Conservation (phyloP, 1,140 invertebrate species). For the Teleogryllus occipitalis region DNA sequence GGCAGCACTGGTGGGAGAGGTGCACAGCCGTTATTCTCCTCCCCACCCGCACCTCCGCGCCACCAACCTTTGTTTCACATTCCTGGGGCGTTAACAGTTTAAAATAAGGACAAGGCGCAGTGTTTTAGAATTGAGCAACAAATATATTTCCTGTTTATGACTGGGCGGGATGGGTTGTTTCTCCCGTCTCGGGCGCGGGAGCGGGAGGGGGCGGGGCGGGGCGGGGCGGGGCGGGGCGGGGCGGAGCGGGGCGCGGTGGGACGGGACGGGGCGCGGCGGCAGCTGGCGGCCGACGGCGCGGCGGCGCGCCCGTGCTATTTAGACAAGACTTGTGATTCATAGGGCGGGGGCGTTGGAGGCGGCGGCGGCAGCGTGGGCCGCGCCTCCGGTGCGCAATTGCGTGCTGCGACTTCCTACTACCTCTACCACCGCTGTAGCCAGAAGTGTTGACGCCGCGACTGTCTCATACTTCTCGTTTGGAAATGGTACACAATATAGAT, state of each 20-base stretch:
- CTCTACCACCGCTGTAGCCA: no score
- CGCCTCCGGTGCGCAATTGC: neutral
- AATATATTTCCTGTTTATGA: conserved; percentile 6
- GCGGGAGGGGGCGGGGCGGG: no score
- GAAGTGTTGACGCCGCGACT: no score
- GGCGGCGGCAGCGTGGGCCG: neutral
- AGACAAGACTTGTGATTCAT: conserved; percentile 4
- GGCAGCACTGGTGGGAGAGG: no score
- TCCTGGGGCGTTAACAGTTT: neutral
- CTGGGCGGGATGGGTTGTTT: neutral
- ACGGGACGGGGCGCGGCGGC: no score
- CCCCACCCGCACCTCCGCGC: neutral
- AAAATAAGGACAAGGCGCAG: neutral
- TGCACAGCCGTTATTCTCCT: no score
- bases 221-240: no score
- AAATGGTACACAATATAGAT: no score
- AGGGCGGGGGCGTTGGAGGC: neutral
- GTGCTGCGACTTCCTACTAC: neutral
- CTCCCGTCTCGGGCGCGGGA: no score
- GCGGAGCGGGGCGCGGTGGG: no score
- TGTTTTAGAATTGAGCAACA: neutral
- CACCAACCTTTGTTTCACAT: neutral
- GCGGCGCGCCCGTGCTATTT: neutral
- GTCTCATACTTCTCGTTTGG: no score
- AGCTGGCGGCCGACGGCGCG: neutral